Conservation (phyloP, 2,797 vertebrate genomes). For the Saxicola maurus region DNA sequence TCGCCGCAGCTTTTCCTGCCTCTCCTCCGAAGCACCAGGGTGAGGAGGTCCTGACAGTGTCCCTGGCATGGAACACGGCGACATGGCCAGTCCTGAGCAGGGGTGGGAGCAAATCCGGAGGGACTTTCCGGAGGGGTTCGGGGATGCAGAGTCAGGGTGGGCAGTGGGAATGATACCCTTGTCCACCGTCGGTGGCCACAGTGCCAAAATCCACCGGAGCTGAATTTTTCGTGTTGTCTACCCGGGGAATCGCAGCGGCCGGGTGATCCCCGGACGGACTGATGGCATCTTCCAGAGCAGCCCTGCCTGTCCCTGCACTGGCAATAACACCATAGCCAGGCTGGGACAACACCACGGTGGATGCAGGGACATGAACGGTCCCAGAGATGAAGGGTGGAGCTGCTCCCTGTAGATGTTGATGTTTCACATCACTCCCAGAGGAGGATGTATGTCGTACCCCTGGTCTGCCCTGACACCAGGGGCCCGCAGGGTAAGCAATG, state of each 20-base stretch:
- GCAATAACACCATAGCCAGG: neutral
- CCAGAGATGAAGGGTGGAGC: rapidly evolving
- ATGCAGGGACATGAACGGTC: rapidly evolving
- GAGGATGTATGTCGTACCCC: neutral
- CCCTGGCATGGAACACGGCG: rapidly evolving
- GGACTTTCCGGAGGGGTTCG: rapidly evolving
- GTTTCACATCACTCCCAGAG: neutral
- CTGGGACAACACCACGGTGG: rapidly evolving
- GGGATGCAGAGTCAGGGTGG: neutral
- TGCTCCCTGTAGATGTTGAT: neutral
- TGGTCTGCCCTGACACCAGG: neutral
- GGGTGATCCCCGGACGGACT: rapidly evolving
- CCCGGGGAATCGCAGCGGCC: rapidly evolving
- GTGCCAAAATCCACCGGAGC: neutral
- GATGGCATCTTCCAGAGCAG: neutral
- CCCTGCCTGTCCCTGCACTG: rapidly evolving
- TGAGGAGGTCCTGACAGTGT: neutral
- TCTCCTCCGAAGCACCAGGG: neutral
- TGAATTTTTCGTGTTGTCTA: neutral
- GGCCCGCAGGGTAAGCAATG: neutral
- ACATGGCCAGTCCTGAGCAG: rapidly evolving
- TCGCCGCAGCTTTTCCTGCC: neutral
- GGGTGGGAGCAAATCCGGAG: rapidly evolving
- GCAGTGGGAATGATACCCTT: neutral
- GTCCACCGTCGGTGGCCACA: rapidly evolving